Base-by-base conservation (phyloP, 2,113 vertebrate species). In the Lethenteron camtschaticum region DNA sequence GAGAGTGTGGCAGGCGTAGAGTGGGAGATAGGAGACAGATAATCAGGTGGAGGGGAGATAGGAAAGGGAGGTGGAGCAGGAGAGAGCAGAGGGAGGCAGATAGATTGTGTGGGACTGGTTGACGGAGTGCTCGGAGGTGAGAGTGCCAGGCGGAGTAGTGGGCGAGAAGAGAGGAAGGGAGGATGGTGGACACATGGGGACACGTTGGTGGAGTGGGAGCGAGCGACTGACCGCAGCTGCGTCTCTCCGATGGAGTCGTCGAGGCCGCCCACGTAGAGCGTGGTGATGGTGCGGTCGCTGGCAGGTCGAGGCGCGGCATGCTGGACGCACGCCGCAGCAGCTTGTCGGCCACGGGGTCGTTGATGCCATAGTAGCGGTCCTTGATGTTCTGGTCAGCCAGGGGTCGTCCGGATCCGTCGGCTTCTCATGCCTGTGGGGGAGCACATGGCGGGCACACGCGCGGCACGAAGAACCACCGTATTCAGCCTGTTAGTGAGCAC, bases 371-470 rank as follows among this genome's bases (percentile, higher is more conserved):
- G 72, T 90, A 99, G 73, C 92, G 86, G 75, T 99, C 94, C 75
- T 99, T 99, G 70, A 99, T 99, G 76, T 97, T 97, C 76, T 99
- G 94, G 79, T 99, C 94, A 11, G 94, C 92, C 69, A 99, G 83
- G 2, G 94, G 70, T 99, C 94, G 1, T 99, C 92, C 2, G 92
- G 94, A 75, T 99, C 94, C 12, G 94, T 99, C 68, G 94, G 94
- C 71, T 99, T 99, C 79, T 99, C 94, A 0, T 99, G 92, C 68
- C 94, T 99, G 73, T 9, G 20, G 56, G 41, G 41, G 41, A 41
- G 41, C 41, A 41, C 6, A 7, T 41, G 41, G 41, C 41, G 41
- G 41, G 41, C 6, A 41, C 41, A 41, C 41, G 41, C 5, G 41
- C 41, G 41, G 41, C 41, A 41, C 6, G 41, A 41, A 41, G 41